A percentile compares a stretch with the other conserved stretches of the same genome.
phyloP scores from a whole-genome alignment of 2,888 invertebrate species.

The Andrena hattorfiana region DNA sequence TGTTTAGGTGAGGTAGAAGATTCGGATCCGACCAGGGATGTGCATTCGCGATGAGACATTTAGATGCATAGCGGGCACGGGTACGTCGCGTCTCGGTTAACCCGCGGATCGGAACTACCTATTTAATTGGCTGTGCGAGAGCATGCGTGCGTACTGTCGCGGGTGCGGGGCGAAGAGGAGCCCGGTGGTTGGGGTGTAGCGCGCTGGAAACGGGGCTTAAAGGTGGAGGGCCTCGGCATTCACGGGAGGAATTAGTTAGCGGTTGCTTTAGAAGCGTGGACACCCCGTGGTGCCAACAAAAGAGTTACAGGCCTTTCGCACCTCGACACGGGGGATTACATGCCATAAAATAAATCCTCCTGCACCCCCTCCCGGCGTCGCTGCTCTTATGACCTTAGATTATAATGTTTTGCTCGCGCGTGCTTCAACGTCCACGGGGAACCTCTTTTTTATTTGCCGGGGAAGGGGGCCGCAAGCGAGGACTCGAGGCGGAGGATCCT shows the following conservation, averaged over 20 bases:
- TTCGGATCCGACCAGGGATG: no score
- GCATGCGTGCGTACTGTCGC: background rate
- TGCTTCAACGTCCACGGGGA: slow-evolving; percentile 66
- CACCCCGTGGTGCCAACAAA: slow-evolving; percentile 83
- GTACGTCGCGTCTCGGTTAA: background rate
- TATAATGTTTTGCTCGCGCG: slow-evolving; percentile 81
- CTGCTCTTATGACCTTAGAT: slow-evolving; percentile 74
- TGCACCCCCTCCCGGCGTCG: slow-evolving; percentile 56
- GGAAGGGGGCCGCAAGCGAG: background rate
- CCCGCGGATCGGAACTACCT: slow-evolving; percentile 8
- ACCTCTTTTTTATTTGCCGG: slow-evolving; percentile 27
- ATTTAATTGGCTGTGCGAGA: slow-evolving; percentile 2
- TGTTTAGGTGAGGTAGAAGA: no score
- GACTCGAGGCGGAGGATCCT: no score
- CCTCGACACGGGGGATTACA: slow-evolving; percentile 83
- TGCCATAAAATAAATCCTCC: slow-evolving; percentile 82
- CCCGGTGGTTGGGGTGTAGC: slow-evolving; percentile 20
- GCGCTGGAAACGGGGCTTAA: slow-evolving; percentile 52
- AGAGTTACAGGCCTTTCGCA: slow-evolving; percentile 84
- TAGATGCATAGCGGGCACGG: no score
- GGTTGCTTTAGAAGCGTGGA: slow-evolving; percentile 79
- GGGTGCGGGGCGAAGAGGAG: slow-evolving; percentile 24
- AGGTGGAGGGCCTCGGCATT: slow-evolving; percentile 62
- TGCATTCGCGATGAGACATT: no score
- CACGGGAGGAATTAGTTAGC: slow-evolving; percentile 81